Evolutionary conservation across 2,797 vertebrate genomes (phyloP).

Genomic region (Peromyscus attwateri): DNA sequence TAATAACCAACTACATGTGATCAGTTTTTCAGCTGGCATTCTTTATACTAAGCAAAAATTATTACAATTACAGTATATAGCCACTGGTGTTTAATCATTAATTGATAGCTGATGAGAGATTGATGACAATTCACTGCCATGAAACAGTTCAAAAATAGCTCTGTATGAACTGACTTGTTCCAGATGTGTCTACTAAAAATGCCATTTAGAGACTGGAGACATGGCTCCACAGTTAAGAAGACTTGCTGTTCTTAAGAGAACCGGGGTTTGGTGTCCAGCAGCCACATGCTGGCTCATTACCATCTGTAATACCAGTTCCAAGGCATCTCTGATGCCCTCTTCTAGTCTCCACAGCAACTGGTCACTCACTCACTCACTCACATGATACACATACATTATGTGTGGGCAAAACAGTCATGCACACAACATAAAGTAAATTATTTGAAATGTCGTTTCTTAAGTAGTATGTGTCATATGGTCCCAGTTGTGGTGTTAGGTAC

Average conservation of each 20-base stretch:
- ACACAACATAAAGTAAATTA: background rate
- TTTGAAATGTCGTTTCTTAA: slow-evolving; percentile 6
- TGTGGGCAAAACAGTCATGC: background rate
- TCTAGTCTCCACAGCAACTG: background rate
- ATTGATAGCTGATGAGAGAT: slow-evolving; percentile 8
- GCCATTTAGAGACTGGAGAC: background rate
- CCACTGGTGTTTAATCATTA: background rate
- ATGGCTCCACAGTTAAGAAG: background rate
- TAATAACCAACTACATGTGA: background rate
- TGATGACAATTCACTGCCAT: background rate
- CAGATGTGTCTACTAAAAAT: background rate
- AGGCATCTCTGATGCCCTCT: background rate
- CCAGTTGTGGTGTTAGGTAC: too few species aligned
- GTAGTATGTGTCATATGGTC: background rate
- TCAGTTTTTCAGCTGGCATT: slow-evolving; percentile 12
- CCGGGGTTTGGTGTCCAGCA: background rate
- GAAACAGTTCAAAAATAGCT: background rate
- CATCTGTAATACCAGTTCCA: background rate
- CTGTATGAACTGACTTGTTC: background rate
- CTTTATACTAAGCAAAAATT: background rate
- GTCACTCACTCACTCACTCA: too few species aligned
- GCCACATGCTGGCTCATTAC: background rate
- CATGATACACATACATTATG: background rate
- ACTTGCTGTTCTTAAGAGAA: background rate
- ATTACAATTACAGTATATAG: background rate